phyloP scores from a whole-genome alignment of 2,113 vertebrate species.

The Cololabis saira region DNA sequence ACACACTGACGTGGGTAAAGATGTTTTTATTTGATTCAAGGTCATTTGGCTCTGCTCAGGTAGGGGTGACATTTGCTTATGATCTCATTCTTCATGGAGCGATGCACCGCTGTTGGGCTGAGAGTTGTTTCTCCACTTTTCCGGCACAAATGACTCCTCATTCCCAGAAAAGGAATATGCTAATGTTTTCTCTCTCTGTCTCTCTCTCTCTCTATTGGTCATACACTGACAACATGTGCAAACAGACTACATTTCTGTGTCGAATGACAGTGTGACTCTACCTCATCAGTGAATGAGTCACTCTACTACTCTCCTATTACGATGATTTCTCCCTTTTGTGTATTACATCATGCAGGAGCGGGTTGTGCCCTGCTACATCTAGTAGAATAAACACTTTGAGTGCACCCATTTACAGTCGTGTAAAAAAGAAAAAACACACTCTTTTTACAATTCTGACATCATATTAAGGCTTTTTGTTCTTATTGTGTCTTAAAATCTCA shows the following conservation, averaged over 20 bases:
- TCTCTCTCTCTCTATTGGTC: slow-evolving; percentile 46
- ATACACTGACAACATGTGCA: slow-evolving; percentile 70
- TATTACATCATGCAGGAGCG: slow-evolving; percentile 76
- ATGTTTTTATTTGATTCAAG: slow-evolving; percentile 76
- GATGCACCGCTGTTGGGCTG: slow-evolving; percentile 70
- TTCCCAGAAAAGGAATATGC: slow-evolving; percentile 76
- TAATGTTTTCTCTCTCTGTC: slow-evolving; percentile 55
- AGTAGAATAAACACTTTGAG: slow-evolving; percentile 65
- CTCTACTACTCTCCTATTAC: slow-evolving; percentile 78
- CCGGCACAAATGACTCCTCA: slow-evolving; percentile 79
- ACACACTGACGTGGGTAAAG: slow-evolving; percentile 62
- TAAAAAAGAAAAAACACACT: background rate
- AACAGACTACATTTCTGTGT: slow-evolving; percentile 61
- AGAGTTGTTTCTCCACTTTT: slow-evolving; percentile 77
- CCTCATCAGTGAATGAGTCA: slow-evolving; percentile 80
- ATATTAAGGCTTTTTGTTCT: background rate
- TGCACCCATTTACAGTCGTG: slow-evolving; percentile 31
- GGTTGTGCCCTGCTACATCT: slow-evolving; percentile 68
- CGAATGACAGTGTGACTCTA: slow-evolving; percentile 75
- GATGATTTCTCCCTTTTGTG: slow-evolving; percentile 79
- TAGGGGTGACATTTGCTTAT: slow-evolving; percentile 73
- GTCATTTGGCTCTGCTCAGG: slow-evolving; percentile 69
- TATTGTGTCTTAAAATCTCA: background rate
- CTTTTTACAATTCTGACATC: background rate
- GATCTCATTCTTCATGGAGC: slow-evolving; percentile 75